phyloP scores from a whole-genome alignment of 1,140 invertebrate species.

The Cylas formicarius region DNA sequence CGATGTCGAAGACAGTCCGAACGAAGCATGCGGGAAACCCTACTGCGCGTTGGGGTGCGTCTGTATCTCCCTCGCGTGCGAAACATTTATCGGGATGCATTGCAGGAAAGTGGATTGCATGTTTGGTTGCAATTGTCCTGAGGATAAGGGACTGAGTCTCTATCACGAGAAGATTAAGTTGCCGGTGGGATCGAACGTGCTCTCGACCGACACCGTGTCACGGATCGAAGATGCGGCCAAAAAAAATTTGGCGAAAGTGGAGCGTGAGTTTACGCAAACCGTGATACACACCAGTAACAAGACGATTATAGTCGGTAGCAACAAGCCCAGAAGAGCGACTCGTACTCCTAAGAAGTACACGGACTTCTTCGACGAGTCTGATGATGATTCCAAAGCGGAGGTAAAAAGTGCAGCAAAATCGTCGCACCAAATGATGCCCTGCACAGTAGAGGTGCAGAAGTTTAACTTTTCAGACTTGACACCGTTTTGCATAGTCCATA shows the following conservation, averaged over 20 bases:
- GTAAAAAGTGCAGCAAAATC: constrained; percentile 3
- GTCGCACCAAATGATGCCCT: constrained; percentile 11
- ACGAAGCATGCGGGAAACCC: constrained; percentile 34
- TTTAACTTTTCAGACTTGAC: constrained; percentile 30
- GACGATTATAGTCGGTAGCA: constrained; percentile 40
- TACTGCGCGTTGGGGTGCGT: constrained; percentile 45
- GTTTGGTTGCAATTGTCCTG: constrained; percentile 42
- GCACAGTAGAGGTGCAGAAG: constrained; percentile 24
- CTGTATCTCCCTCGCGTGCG: constrained; percentile 41
- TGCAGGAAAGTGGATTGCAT: constrained; percentile 44
- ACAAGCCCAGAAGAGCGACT: constrained; percentile 33
- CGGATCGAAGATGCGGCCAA: constrained; percentile 41
- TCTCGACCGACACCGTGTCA: constrained; percentile 34
- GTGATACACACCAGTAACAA: constrained; percentile 41
- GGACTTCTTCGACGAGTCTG: constrained; percentile 34
- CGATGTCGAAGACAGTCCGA: constrained; percentile 27
- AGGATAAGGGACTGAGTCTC: constrained; percentile 11
- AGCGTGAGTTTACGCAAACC: constrained; percentile 44
- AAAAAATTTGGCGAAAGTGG: constrained; percentile 40
- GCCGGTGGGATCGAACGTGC: constrained; percentile 22
- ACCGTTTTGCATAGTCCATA: constrained; percentile 38
- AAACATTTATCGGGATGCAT: constrained; percentile 34
- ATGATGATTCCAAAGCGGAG: neutral
- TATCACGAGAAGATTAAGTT: constrained; percentile 11
- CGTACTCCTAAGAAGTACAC: constrained; percentile 39